Percentiles rank a stretch among this genome's conserved stretches.
Evolutionary conservation across 1,140 invertebrate genomes (phyloP).

Genomic region (Cydia fagiglandana): DNA sequence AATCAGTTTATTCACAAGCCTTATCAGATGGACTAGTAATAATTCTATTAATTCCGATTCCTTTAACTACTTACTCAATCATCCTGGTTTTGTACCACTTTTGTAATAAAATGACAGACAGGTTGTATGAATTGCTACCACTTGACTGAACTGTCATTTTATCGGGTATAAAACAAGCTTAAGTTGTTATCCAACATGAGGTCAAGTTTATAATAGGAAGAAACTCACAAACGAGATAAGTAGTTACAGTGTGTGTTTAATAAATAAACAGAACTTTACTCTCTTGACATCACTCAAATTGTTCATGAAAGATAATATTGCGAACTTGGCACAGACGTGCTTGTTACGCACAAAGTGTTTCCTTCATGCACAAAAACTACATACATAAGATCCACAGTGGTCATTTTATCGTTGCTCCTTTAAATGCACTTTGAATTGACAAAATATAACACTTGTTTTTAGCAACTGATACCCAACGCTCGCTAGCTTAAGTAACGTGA

Average conservation of each 20-base stretch:
- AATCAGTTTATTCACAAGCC: not conserved
- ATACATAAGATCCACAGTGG: not conserved
- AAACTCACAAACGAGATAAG: not conserved
- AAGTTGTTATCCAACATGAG: too few relatives aligned
- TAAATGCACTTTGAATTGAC: not conserved
- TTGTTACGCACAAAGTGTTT: conserved; percentile 5
- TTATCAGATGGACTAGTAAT: not conserved
- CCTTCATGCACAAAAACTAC: not conserved
- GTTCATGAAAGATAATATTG: not conserved
- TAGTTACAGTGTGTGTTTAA: not conserved
- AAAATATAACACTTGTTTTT: not conserved
- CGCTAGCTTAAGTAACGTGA: too few relatives aligned
- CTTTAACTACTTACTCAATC: too few relatives aligned
- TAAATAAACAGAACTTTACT: not conserved
- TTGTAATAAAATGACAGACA: too few relatives aligned
- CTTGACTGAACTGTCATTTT: too few relatives aligned
- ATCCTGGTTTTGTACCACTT: too few relatives aligned
- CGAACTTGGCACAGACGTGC: not conserved
- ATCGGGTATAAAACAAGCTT: too few relatives aligned
- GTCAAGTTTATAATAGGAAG: too few relatives aligned
- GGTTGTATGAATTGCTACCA: too few relatives aligned
- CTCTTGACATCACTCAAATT: conserved; percentile 5
- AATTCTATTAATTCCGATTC: too few relatives aligned
- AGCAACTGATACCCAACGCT: too few relatives aligned
- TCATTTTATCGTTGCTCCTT: not conserved